Evolutionary conservation across 1,140 invertebrate genomes (phyloP).

Genomic region (Drosophila sturtevanti): DNA sequence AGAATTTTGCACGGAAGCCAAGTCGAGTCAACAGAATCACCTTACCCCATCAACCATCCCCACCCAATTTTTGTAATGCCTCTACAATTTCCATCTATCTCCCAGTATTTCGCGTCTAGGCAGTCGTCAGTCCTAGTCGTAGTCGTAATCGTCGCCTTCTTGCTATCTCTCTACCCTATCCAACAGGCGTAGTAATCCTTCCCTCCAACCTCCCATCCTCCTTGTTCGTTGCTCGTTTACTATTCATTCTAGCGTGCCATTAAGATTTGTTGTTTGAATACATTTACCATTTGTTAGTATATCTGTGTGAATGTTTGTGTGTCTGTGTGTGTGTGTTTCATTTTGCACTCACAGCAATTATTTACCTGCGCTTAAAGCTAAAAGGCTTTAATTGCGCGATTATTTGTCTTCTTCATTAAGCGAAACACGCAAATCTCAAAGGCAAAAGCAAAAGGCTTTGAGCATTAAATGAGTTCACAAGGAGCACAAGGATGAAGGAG

Average conservation of each 20-base stretch:
- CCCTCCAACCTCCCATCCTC: neutral
- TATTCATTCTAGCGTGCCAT: conserved; percentile 80
- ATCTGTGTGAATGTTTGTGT: conserved; percentile 16
- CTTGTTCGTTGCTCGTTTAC: conserved; percentile 63
- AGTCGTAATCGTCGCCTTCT: conserved; percentile 29
- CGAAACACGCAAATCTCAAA: conserved; percentile 82
- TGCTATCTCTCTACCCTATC: conserved; percentile 43
- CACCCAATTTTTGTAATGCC: neutral
- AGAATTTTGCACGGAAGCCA: conserved; percentile 80
- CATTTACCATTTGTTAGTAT: conserved; percentile 78
- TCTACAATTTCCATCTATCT: neutral
- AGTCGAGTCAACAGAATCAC: conserved; percentile 66
- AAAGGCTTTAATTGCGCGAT: conserved; percentile 82
- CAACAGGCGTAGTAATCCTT: neutral
- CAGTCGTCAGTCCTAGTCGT: neutral
- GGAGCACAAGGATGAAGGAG: neutral
- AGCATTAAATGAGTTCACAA: conserved; percentile 27
- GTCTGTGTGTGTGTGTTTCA: conserved; percentile 32
- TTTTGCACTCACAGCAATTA: conserved; percentile 81
- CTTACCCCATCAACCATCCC: neutral
- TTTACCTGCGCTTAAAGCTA: conserved; percentile 82
- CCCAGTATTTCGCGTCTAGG: neutral
- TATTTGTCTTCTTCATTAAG: conserved; percentile 82
- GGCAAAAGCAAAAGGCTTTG: conserved; percentile 61
- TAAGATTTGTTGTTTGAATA: conserved; percentile 82